Percentiles rank a stretch among this genome's conserved stretches.
Conservation (phyloP, 1,140 invertebrate genomes). For the Anastrepha ludens region DNA sequence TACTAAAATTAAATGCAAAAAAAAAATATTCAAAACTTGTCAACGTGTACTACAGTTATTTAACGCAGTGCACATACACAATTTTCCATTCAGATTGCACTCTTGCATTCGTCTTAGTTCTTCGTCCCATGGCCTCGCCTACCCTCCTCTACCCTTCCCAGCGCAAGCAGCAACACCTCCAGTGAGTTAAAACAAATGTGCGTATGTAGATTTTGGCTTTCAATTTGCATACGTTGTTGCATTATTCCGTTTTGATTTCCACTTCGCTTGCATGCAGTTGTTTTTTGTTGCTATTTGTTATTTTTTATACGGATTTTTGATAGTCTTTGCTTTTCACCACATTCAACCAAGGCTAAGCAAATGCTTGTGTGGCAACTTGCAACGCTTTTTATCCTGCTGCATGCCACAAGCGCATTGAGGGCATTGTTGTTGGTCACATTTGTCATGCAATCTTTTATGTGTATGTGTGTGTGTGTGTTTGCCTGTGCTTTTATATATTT, state of each 20-base stretch:
- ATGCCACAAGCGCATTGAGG: background rate
- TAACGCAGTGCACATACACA: too few relatives aligned
- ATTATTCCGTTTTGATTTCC: background rate
- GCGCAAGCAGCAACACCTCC: background rate
- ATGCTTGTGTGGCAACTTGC: background rate
- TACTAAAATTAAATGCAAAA: too few relatives aligned
- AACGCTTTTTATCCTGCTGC: background rate
- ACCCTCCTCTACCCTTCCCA: too few relatives aligned
- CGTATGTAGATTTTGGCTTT: background rate
- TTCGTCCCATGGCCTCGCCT: background rate
- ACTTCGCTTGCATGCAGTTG: background rate
- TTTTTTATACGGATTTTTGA: background rate
- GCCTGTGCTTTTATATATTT: background rate
- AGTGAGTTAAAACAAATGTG: background rate
- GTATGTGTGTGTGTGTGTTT: background rate
- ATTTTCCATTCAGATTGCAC: background rate
- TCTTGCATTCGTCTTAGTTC: background rate
- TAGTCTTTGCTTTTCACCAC: background rate
- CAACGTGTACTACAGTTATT: too few relatives aligned
- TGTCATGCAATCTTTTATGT: background rate
- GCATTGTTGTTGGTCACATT: background rate
- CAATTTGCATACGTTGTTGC: slow-evolving; percentile 2
- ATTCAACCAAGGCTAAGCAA: background rate
- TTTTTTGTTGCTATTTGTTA: background rate
- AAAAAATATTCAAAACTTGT: too few relatives aligned